A percentile compares a stretch with the other conserved stretches of the same genome.
These are phyloP conservation scores for Pristiophorus japonicus DNA, from an alignment of 2,113 vertebrate species.

Conservation along the genomic window DNA sequence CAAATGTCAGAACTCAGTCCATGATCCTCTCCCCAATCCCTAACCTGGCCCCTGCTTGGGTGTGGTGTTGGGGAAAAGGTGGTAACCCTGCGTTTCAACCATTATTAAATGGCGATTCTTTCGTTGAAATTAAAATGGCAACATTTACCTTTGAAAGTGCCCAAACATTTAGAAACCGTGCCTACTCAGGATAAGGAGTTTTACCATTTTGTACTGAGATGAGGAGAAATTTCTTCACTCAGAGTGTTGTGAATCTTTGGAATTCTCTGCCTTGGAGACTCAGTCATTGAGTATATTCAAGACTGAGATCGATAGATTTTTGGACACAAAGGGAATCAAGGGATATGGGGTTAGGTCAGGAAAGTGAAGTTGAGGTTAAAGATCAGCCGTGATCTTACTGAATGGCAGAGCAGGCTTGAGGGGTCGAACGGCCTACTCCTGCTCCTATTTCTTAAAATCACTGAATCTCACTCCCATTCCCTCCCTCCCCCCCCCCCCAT, in stretches of 20 bases:
- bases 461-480: not conserved
- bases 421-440: not conserved
- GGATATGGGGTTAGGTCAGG: not conserved
- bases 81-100: not conserved
- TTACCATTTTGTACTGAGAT: not conserved
- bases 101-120: not conserved
- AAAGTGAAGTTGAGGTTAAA: not conserved
- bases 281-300: not conserved
- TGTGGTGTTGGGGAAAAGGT: not conserved
- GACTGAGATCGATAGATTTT: not conserved
- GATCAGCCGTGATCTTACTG: not conserved
- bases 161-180: not conserved
- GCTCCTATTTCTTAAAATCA: not conserved
- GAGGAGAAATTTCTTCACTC: not conserved
- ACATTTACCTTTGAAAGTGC: not conserved
- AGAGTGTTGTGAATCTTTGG: not conserved
- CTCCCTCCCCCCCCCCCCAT: no score
- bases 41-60: not conserved
- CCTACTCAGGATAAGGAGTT: not conserved
- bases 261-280: not conserved
- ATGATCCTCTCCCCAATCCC: not conserved
- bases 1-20: not conserved
- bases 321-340: not conserved
- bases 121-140: not conserved
- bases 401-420: not conserved